Conservation (phyloP, 1,140 invertebrate species). For the Babylonia areolata region DNA sequence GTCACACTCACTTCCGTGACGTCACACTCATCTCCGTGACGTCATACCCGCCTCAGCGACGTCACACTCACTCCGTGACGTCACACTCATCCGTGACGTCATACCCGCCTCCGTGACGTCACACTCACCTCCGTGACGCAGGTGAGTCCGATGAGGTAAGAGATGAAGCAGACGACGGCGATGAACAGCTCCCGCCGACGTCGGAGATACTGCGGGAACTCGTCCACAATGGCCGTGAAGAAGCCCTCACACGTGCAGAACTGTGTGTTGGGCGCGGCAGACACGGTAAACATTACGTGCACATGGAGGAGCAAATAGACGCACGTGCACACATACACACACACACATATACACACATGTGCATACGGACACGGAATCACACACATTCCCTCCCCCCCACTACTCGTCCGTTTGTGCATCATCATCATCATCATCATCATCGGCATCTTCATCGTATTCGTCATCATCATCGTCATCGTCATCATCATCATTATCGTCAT, state of each 20-base stretch:
- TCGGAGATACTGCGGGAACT: conserved; percentile 79
- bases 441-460: too few species aligned
- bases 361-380: background rate
- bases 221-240: conserved; percentile 85
- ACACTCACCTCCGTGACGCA: conserved; percentile 64
- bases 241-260: conserved; percentile 90
- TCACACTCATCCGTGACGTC: too few species aligned
- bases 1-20: conserved; percentile 61
- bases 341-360: background rate
- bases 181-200: conserved; percentile 72
- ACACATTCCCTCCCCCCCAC: background rate
- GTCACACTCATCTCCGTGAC: background rate
- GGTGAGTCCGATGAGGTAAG: conserved; percentile 68
- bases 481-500: conserved; percentile 5
- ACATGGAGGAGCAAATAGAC: background rate
- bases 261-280: conserved; percentile 77
- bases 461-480: too few species aligned
- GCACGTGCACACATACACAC: background rate
- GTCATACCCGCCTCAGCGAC: conserved; percentile 61
- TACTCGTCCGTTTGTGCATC: too few species aligned
- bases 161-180: conserved; percentile 61
- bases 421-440: too few species aligned
- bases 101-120: background rate
- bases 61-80: too few species aligned
- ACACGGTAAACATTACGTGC: too few species aligned